Evolutionary conservation across 2,113 vertebrate genomes (phyloP).

Genomic region (Microcebus griseorufus): DNA sequence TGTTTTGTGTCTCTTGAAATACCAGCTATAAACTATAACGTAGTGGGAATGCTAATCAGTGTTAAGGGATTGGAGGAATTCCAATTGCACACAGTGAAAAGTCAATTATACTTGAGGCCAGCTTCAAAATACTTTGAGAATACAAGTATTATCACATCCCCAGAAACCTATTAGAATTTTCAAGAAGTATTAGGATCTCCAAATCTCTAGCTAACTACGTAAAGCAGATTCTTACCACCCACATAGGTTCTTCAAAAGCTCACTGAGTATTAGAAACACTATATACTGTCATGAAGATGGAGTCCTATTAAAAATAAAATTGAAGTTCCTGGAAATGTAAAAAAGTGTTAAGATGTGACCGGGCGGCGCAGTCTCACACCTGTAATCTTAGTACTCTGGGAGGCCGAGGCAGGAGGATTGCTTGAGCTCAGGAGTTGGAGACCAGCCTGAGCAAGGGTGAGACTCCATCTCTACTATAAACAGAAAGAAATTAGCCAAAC

Average conservation of each 20-base stretch:
- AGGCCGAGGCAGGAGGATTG: too few relatives aligned
- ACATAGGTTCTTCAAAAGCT: background rate
- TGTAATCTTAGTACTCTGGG: too few relatives aligned
- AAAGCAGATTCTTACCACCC: background rate
- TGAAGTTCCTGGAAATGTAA: background rate
- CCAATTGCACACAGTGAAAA: background rate
- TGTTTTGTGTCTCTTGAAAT: background rate
- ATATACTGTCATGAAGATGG: background rate
- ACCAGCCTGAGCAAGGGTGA: too few relatives aligned
- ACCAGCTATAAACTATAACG: background rate
- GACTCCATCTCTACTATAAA: too few relatives aligned
- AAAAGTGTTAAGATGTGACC: too few relatives aligned
- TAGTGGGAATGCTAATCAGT: background rate
- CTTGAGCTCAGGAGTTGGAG: too few relatives aligned
- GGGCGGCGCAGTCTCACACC: too few relatives aligned
- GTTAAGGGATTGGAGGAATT: background rate
- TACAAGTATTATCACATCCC: background rate
- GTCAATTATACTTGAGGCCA: background rate
- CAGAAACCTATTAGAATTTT: background rate
- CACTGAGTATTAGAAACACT: background rate
- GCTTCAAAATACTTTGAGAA: background rate
- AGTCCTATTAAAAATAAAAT: conserved; percentile 15
- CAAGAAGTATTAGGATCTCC: background rate
- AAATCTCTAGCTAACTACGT: background rate
- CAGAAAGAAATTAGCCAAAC: too few relatives aligned